Evolutionary conservation across 2,797 vertebrate genomes (phyloP).

Genomic region (Mycteria americana): DNA sequence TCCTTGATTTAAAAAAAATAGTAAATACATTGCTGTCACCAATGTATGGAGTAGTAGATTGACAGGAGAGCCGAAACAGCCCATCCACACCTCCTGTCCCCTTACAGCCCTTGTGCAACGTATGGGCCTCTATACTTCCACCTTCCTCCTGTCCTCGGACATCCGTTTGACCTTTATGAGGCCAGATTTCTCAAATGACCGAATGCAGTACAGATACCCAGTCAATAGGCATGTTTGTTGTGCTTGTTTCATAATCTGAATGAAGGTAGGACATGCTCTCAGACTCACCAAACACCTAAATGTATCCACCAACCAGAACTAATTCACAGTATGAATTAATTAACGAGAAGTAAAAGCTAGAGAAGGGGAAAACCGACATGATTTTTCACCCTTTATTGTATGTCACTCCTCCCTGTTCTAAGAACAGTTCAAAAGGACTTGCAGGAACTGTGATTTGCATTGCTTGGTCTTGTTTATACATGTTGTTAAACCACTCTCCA

Average conservation of each 20-base stretch:
- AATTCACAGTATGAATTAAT: slow-evolving; percentile 16
- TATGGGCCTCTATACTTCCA: neutral
- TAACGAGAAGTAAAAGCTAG: neutral
- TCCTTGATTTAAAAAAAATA: neutral
- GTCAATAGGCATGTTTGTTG: neutral
- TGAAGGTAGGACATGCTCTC: neutral
- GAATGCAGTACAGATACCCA: neutral
- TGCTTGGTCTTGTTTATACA: slow-evolving; percentile 28
- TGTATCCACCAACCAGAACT: neutral
- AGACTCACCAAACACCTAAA: neutral
- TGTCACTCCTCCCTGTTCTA: neutral
- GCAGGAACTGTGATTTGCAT: slow-evolving; percentile 44
- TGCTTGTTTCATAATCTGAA: neutral
- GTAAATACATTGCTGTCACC: neutral
- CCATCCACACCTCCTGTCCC: neutral
- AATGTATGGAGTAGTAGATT: neutral
- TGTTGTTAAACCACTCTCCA: slow-evolving; percentile 4
- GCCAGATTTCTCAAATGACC: neutral
- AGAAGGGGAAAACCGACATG: neutral
- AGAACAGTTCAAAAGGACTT: neutral
- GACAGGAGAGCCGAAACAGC: neutral
- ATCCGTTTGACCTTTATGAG: neutral
- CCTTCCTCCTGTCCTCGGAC: neutral
- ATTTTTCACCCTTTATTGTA: neutral
- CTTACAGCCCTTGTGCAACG: neutral